Evolutionary conservation across 2,888 invertebrate genomes (phyloP).

Genomic region (Synergus laeviventris): DNA sequence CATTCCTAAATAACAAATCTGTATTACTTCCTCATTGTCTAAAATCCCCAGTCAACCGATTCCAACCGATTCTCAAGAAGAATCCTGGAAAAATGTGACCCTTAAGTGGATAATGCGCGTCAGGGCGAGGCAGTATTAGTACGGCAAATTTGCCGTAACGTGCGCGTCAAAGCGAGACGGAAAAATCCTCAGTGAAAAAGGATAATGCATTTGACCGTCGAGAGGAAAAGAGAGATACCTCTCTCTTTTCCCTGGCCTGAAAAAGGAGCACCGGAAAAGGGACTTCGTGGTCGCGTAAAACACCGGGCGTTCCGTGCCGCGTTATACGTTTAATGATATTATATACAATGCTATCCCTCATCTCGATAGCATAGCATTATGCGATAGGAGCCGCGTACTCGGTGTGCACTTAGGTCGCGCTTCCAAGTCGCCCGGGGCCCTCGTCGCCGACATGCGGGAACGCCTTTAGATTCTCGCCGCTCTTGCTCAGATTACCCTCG

Average conservation of each 20-base stretch:
- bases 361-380: conserved; percentile 61
- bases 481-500: conserved; percentile 46
- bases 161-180: conserved; percentile 31
- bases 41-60: too few species aligned
- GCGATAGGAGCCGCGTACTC: conserved; percentile 49
- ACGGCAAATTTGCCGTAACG: conserved; percentile 10
- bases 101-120: conserved; percentile 3
- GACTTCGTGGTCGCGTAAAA: conserved; percentile 33
- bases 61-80: not conserved
- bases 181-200: conserved; percentile 19
- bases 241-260: too few species aligned
- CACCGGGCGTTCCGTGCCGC: conserved; percentile 42
- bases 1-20: too few species aligned
- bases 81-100: not conserved
- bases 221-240: conserved; percentile 44
- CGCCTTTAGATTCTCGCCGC: conserved; percentile 47
- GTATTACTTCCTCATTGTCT: too few species aligned
- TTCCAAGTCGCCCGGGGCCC: conserved; percentile 47
- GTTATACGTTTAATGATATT: conserved; percentile 61
- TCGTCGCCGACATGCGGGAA: conserved; percentile 43
- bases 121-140: not conserved
- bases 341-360: conserved; percentile 66
- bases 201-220: conserved; percentile 41
- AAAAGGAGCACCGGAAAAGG: conserved; percentile 56
- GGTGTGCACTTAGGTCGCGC: conserved; percentile 46